Evolutionary conservation across 2,113 vertebrate species (phyloP), one percentile per base, ranked within the genome.

Genomic region (Bombycilla garrulus): DNA sequence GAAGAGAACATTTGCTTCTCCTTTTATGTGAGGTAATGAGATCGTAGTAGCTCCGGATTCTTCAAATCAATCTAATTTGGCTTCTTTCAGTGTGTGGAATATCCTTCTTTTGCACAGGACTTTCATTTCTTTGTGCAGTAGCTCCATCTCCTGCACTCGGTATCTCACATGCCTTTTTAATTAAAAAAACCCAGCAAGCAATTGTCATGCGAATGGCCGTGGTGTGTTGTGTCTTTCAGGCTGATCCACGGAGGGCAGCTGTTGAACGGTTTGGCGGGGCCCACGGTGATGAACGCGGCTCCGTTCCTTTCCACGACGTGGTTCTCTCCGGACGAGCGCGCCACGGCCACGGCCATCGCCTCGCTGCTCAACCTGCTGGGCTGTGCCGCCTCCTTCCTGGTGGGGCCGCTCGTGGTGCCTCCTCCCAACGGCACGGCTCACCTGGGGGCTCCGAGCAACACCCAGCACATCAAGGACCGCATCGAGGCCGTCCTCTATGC

Each of bases 221-320:
- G 33, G 5, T 54, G 4, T 94, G 6, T 83, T 86, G 14, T 90
- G 29, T 79, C 8, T 96, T 97, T 3, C 96, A 99, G 99, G 98
- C 94, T 99, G 53, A 99, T 99, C 81, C 99, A 99, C 0, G 98
- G 98, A 48, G 99, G 99, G 57, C 99, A 99, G 96, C 94, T 99
- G 40, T 86, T 99, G 28, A 99, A 99, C 40, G 99, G 99, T 87
- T 83, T 99, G 92, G 99, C 99, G 3, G 99, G 99, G 15, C 99
- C 99, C 3, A 99, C 99, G 16, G 97, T 99, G 51, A 99, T 99
- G 98, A 99, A 99, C 1, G 99, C 99, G 0, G 98, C 98, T 11
- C 99, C 99, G 0, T 99, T 98, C 92, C 99, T 99, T 18, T 99
- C 99, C 66, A 99, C 99, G 0, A 99, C 99, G 0, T 99, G 99